These are phyloP conservation scores for Toxotes chatareus DNA, from an alignment of 2,113 vertebrate species.

Conservation along the genomic window DNA sequence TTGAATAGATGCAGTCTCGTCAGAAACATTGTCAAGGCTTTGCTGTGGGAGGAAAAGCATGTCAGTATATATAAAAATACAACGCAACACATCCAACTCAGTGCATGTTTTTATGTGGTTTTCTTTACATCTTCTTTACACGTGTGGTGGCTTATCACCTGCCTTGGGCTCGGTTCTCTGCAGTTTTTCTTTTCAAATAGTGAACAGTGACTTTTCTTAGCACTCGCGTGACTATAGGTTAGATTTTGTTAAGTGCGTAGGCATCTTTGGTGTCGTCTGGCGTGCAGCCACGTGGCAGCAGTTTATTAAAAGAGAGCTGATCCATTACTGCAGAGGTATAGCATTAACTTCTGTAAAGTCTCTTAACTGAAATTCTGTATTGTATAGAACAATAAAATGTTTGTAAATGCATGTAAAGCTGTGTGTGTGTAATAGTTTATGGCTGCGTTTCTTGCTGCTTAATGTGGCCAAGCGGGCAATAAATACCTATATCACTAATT, in stretches of 20 bases:
- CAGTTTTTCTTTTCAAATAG: neutral
- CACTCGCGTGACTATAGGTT: neutral
- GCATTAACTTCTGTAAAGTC: slow-evolving; percentile 1
- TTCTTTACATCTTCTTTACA: neutral
- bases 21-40: neutral
- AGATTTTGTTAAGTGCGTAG: neutral
- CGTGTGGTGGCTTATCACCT: no score
- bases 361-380: neutral
- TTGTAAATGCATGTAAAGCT: slow-evolving; percentile 1
- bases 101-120: neutral
- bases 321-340: neutral
- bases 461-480: neutral
- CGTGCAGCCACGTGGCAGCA: neutral
- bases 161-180: neutral
- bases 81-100: neutral
- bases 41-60: neutral
- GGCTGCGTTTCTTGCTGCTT: neutral
- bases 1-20: neutral
- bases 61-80: neutral
- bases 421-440: neutral
- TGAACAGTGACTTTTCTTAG: neutral
- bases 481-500: neutral
- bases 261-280: neutral
- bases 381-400: slow-evolving; percentile 21
- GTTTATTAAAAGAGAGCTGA: neutral